These are phyloP conservation scores for Tricholauxania praeusta DNA, from an alignment of 2,888 invertebrate genomes.

Conservation along the genomic window DNA sequence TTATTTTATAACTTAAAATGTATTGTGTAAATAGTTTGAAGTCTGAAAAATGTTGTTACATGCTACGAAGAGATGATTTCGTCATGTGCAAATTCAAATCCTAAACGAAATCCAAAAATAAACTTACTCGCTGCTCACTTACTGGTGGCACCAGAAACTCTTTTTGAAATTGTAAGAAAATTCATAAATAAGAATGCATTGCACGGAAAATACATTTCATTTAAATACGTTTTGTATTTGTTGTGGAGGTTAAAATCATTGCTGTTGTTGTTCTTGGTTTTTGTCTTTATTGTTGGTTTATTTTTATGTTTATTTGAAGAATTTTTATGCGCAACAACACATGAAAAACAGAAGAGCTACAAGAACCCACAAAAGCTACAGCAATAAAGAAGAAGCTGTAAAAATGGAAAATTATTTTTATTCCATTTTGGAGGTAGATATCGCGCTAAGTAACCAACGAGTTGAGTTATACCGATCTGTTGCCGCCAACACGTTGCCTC, in stretches of 20 bases:
- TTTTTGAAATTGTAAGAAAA: constrained; percentile 10
- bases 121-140: not conserved
- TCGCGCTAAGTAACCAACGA: not conserved
- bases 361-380: not conserved
- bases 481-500: not conserved
- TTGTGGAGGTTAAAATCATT: not conserved
- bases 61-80: no score
- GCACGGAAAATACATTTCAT: constrained; percentile 37
- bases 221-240: constrained; percentile 17
- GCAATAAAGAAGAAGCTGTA: constrained; percentile 27
- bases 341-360: constrained; percentile 20
- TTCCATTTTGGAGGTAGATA: constrained; percentile 19
- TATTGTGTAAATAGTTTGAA: no score
- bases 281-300: constrained; percentile 12
- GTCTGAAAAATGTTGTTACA: no score
- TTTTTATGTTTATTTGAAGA: constrained; percentile 35
- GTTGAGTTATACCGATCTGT: not conserved
- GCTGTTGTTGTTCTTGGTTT: not conserved
- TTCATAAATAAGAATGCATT: constrained; percentile 35
- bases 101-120: constrained; percentile 9
- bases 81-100: not conserved
- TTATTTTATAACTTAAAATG: no score
- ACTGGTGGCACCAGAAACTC: not conserved
- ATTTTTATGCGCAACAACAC: constrained; percentile 33
- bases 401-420: constrained; percentile 37